phyloP scores from a whole-genome alignment of 2,888 invertebrate species.

The Heterodera filipjevi region DNA sequence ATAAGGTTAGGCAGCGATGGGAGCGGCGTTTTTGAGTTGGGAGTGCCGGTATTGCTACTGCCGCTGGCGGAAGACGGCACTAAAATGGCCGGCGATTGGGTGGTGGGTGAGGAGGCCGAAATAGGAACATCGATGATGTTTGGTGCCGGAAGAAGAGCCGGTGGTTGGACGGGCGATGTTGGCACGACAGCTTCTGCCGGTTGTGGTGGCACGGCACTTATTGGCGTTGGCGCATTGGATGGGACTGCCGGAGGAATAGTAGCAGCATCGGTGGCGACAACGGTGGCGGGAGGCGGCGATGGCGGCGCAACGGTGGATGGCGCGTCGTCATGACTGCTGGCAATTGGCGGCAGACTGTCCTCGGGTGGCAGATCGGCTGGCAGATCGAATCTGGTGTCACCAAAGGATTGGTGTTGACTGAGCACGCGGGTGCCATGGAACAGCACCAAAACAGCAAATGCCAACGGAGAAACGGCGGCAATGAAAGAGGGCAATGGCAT shows the following conservation, averaged over 20 bases:
- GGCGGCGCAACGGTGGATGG: slow-evolving; percentile 15
- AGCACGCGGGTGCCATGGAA: background rate
- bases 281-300: background rate
- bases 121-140: background rate
- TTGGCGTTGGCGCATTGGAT: slow-evolving; percentile 6
- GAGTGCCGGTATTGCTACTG: background rate
- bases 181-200: background rate
- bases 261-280: background rate
- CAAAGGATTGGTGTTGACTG: slow-evolving; percentile 43
- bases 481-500: background rate
- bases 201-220: slow-evolving; percentile 7
- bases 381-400: slow-evolving; percentile 47
- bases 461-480: background rate
- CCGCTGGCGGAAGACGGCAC: background rate
- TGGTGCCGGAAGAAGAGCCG: background rate
- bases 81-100: background rate
- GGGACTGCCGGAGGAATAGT: too few relatives aligned
- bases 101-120: background rate
- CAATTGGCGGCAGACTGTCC: slow-evolving; percentile 35
- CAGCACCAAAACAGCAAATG: background rate
- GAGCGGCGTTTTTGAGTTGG: slow-evolving; percentile 22
- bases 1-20: slow-evolving; percentile 20
- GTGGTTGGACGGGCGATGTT: background rate
- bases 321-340: slow-evolving; percentile 29
- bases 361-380: slow-evolving; percentile 47